phyloP scores from a whole-genome alignment of 2,113 vertebrate species.

The Miniopterus natalensis region DNA sequence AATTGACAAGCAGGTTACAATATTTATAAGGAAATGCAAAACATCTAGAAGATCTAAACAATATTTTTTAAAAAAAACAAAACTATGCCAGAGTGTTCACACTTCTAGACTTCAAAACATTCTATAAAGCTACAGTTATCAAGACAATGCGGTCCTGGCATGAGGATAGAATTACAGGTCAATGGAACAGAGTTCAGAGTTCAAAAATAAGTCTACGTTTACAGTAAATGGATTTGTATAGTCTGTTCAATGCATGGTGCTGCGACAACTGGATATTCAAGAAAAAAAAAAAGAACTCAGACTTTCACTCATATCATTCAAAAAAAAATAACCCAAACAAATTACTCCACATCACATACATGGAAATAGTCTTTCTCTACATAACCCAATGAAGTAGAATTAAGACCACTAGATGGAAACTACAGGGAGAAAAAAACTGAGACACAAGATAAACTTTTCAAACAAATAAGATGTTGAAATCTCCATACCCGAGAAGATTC shows the following conservation, averaged over 20 bases:
- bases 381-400: neutral
- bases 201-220: slow-evolving; percentile 35
- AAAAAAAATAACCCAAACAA: neutral
- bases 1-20: slow-evolving; percentile 48
- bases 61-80: neutral
- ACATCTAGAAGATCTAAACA: neutral
- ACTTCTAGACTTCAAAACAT: slow-evolving; percentile 22
- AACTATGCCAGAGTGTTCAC: slow-evolving; percentile 34
- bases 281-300: neutral
- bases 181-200: neutral
- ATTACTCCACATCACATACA: neutral
- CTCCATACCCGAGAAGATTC: neutral
- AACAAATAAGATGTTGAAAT: neutral
- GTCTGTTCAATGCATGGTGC: neutral
- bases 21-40: slow-evolving; percentile 57
- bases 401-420: neutral
- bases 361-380: neutral
- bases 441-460: neutral
- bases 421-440: neutral
- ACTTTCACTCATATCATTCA: neutral
- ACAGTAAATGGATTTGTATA: neutral
- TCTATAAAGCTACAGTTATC: neutral
- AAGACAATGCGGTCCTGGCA: neutral
- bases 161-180: slow-evolving; percentile 1
- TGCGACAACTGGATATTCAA: neutral